These are phyloP conservation scores for Lycodopsis pacificus DNA, from an alignment of 2,797 vertebrate genomes.

Conservation along the genomic window DNA sequence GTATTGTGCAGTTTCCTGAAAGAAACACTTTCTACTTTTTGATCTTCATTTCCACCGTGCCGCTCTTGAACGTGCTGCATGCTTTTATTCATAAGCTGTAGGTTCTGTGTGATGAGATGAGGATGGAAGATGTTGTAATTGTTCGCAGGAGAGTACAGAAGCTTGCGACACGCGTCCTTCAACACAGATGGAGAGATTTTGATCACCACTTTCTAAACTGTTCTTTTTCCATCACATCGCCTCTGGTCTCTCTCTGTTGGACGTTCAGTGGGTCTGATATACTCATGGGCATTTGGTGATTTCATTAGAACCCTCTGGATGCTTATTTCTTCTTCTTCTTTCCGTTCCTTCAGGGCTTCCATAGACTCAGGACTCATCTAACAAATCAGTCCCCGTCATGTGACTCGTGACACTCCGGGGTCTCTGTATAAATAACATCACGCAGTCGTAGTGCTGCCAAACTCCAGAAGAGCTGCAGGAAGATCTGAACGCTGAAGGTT, in stretches of 20 bases:
- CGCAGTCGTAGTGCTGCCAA: slow-evolving; percentile 37
- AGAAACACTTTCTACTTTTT: not conserved
- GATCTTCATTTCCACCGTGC: not conserved
- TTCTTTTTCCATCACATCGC: slow-evolving; percentile 42
- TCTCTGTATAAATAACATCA: slow-evolving; percentile 72
- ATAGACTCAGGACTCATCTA: slow-evolving; percentile 33
- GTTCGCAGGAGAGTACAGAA: not conserved
- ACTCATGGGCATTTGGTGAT: slow-evolving; percentile 11
- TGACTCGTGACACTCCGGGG: slow-evolving; percentile 57
- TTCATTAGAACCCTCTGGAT: slow-evolving; percentile 21
- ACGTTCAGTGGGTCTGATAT: not conserved
- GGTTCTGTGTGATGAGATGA: not conserved
- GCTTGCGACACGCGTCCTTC: not conserved
- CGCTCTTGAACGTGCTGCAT: not conserved
- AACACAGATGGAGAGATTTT: not conserved
- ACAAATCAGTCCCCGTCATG: slow-evolving; percentile 51
- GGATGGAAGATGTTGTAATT: not conserved
- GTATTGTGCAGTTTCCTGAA: not conserved
- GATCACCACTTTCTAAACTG: slow-evolving; percentile 16
- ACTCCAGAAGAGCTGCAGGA: slow-evolving; percentile 45
- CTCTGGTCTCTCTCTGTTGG: slow-evolving; percentile 6
- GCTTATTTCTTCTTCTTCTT: not conserved
- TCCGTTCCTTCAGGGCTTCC: slow-evolving; percentile 27
- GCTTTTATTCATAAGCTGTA: slow-evolving; percentile 3
- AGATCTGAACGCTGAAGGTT: not conserved